Conservation (phyloP, 2,888 invertebrate genomes). For the Copidosoma aretas region DNA sequence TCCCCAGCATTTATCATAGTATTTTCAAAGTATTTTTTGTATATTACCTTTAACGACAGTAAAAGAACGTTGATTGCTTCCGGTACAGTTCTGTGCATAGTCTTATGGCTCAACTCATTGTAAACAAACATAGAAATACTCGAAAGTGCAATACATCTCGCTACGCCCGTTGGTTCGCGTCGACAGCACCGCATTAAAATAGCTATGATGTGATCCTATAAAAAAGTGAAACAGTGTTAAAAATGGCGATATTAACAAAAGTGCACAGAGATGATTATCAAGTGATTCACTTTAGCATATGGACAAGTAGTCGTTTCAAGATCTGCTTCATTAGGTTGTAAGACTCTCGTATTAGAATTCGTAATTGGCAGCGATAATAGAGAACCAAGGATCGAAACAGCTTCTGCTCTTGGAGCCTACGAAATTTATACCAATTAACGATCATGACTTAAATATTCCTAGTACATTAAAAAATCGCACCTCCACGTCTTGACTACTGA, state of each 20-base stretch:
- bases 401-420: conserved; percentile 86
- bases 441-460: background rate
- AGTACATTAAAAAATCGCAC: conserved; percentile 36
- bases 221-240: conserved; percentile 38
- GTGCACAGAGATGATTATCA: background rate
- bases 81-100: conserved; percentile 70
- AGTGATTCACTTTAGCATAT: conserved; percentile 73
- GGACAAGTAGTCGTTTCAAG: conserved; percentile 69
- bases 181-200: conserved; percentile 87
- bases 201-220: conserved; percentile 84
- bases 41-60: conserved; percentile 71
- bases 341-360: conserved; percentile 71
- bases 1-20: background rate
- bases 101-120: conserved; percentile 69
- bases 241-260: background rate
- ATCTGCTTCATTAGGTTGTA: conserved; percentile 72
- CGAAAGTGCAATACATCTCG: conserved; percentile 87
- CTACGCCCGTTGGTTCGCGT: conserved; percentile 85
- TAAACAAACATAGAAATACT: conserved; percentile 80
- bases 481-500: conserved; percentile 80
- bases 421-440: conserved; percentile 32
- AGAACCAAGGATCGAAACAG: conserved; percentile 87
- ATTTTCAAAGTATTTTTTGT: background rate
- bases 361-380: conserved; percentile 82
- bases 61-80: conserved; percentile 75